phyloP scores from a whole-genome alignment of 2,888 invertebrate genomes.

The Aspidiotus destructor region DNA sequence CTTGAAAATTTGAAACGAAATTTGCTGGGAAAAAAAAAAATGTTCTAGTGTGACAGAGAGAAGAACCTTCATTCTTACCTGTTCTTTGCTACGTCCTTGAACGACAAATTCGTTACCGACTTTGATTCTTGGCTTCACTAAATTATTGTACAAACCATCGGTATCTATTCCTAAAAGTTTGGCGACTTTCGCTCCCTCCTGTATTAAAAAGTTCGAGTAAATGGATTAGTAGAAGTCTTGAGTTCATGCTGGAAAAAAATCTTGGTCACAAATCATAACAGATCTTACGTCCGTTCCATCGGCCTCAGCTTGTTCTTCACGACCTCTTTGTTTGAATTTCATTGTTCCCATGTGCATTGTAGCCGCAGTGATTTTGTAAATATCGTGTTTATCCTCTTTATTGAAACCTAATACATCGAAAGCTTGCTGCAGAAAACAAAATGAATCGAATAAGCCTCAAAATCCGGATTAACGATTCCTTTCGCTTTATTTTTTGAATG shows the following conservation, averaged over 20 bases:
- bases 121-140: constrained; percentile 96
- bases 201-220: constrained; percentile 38
- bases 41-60: not conserved
- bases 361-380: constrained; percentile 94
- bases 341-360: constrained; percentile 99
- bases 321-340: constrained; percentile 99
- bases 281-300: constrained; percentile 71
- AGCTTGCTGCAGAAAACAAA: constrained; percentile 67
- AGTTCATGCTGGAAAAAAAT: no score
- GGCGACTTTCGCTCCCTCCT: constrained; percentile 90
- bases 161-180: constrained; percentile 84
- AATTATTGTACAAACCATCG: constrained; percentile 81
- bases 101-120: constrained; percentile 99
- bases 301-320: constrained; percentile 98
- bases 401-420: constrained; percentile 99
- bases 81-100: constrained; percentile 93
- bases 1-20: not conserved
- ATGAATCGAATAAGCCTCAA: not conserved
- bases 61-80: constrained; percentile 40
- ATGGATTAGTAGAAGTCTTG: no score
- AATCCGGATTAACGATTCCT: no score
- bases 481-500: no score
- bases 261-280: not conserved
- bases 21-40: not conserved
- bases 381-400: constrained; percentile 87